Percentiles rank a stretch among this genome's conserved stretches.
These are phyloP conservation scores for Platycheirus rosarum DNA, from an alignment of 2,888 invertebrate species.

Conservation along the genomic window DNA sequence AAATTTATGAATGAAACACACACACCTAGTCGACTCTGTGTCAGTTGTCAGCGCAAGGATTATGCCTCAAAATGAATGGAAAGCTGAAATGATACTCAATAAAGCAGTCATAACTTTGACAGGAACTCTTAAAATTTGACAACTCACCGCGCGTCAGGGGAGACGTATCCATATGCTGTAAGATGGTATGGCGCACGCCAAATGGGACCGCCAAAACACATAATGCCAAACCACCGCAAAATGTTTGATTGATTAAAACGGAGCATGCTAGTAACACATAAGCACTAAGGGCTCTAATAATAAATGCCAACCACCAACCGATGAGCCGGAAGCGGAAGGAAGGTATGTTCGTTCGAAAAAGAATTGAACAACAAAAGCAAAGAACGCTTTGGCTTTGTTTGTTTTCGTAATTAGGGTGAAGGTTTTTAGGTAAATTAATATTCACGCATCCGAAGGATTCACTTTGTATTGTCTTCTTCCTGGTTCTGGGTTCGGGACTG, in stretches of 20 bases:
- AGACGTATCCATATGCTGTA: not conserved
- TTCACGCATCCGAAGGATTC: constrained; percentile 54
- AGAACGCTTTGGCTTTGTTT: constrained; percentile 57
- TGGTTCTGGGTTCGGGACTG: not conserved
- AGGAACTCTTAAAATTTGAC: constrained; percentile 72
- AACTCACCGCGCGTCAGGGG: constrained; percentile 58
- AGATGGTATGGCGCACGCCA: constrained; percentile 41
- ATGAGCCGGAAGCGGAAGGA: not conserved
- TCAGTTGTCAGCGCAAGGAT: constrained; percentile 60
- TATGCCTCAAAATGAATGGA: constrained; percentile 27
- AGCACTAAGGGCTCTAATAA: constrained; percentile 23
- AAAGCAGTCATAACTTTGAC: constrained; percentile 71
- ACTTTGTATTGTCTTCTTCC: constrained; percentile 34
- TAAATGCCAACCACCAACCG: not conserved
- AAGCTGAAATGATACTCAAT: constrained; percentile 65
- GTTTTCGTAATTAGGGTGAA: constrained; percentile 70
- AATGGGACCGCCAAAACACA: constrained; percentile 47
- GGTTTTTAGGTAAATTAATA: constrained; percentile 73
- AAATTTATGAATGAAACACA: constrained; percentile 73
- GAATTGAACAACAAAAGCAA: not conserved
- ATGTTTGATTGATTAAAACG: constrained; percentile 72
- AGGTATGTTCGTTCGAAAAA: constrained; percentile 1
- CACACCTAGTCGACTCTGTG: constrained; percentile 11
- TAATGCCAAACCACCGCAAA: constrained; percentile 28
- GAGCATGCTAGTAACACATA: constrained; percentile 71